phyloP scores from a whole-genome alignment of 1,140 invertebrate species.

The Aphelinus certus region DNA sequence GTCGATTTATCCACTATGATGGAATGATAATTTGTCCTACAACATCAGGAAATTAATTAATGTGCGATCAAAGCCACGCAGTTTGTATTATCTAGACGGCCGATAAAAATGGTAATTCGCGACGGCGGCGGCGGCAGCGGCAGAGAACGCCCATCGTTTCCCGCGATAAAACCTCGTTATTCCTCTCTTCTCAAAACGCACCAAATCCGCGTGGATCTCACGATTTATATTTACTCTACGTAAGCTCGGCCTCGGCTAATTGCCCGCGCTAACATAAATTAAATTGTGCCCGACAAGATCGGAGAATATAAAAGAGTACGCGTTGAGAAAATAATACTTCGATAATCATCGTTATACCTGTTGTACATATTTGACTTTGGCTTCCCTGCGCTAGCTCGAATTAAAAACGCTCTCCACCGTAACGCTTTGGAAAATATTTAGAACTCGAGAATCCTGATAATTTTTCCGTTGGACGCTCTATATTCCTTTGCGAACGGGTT shows the following conservation, averaged over 20 bases:
- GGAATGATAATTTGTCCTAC: conserved; percentile 27
- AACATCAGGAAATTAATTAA: conserved; percentile 27
- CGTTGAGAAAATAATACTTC: conserved; percentile 2
- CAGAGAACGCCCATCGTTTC: conserved; percentile 5
- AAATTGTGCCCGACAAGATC: not conserved
- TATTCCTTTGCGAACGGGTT: too few species aligned
- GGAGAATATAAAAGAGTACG: conserved; percentile 4
- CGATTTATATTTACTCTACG: not conserved
- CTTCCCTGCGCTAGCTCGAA: too few species aligned
- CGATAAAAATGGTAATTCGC: conserved; percentile 34
- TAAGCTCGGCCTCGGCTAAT: not conserved
- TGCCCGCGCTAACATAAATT: conserved; percentile 21
- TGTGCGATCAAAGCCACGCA: not conserved
- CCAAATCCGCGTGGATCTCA: conserved; percentile 21
- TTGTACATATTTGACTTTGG: too few species aligned
- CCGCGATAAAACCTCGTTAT: conserved; percentile 27
- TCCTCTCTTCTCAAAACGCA: conserved; percentile 11
- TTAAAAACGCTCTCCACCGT: too few species aligned
- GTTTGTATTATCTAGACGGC: conserved; percentile 19
- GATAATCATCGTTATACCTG: too few species aligned
- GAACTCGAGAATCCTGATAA: too few species aligned
- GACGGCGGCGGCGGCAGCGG: not conserved
- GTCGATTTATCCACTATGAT: conserved; percentile 17
- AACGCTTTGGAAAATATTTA: too few species aligned
- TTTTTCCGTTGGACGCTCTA: too few species aligned